Evolutionary conservation across 2,113 vertebrate genomes (phyloP).

Genomic region (Forbesichthys agassizii): DNA sequence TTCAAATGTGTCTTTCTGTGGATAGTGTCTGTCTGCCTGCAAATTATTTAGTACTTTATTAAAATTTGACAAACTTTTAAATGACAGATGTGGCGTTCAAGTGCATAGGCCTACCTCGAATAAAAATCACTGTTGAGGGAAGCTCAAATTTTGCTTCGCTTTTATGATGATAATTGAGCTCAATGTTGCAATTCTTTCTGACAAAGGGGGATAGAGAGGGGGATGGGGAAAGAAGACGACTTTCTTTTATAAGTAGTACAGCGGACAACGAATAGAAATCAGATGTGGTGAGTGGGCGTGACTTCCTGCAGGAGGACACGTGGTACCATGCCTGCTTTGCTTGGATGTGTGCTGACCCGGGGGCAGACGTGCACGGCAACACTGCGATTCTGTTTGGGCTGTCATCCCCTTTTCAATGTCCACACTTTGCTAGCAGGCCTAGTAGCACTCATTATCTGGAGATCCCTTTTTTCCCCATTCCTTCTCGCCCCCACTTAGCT

Average conservation of each 20-base stretch:
- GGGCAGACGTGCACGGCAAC: slow-evolving; percentile 31
- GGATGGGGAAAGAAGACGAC: slow-evolving; percentile 3
- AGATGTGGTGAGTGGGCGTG: slow-evolving; percentile 60
- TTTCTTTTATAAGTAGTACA: background rate
- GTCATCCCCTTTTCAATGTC: background rate
- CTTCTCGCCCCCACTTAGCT: slow-evolving; percentile 23
- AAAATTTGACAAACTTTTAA: no score
- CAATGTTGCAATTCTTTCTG: slow-evolving; percentile 55
- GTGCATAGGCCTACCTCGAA: background rate
- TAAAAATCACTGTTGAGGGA: background rate
- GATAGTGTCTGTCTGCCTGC: no score
- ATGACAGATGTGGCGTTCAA: background rate
- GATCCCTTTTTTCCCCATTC: background rate
- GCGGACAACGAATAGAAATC: slow-evolving; percentile 33
- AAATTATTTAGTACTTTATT: no score
- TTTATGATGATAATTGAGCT: slow-evolving; percentile 63
- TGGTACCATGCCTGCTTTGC: slow-evolving; percentile 75
- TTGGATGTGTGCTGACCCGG: slow-evolving; percentile 54
- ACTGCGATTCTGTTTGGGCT: background rate
- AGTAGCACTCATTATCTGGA: slow-evolving; percentile 37
- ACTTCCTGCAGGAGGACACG: slow-evolving; percentile 76
- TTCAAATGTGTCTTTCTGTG: no score
- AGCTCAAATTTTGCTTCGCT: slow-evolving; percentile 28
- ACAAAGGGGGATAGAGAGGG: slow-evolving; percentile 48
- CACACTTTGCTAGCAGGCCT: background rate